Evolutionary conservation across 2,113 vertebrate species (phyloP).

Genomic region (Forbesichthys agassizii): DNA sequence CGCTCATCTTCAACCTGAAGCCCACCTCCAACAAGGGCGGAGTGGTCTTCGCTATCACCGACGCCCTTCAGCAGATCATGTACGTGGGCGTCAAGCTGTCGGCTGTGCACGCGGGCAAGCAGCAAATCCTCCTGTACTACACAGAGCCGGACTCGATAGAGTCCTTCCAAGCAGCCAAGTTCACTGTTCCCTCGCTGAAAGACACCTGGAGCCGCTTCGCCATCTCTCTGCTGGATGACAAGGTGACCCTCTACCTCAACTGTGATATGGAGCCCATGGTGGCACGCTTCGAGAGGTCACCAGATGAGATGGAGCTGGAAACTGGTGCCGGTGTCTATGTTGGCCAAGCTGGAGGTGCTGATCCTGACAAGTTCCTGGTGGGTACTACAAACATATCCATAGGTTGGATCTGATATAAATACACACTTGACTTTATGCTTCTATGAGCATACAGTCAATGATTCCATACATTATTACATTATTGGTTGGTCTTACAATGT

Average conservation of each 20-base stretch:
- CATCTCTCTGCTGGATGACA: constrained; percentile 80
- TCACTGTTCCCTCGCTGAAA: constrained; percentile 79
- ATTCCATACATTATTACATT: constrained; percentile 23
- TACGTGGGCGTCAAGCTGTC: constrained; percentile 88
- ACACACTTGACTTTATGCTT: no score
- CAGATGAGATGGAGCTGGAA: constrained; percentile 84
- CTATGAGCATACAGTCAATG: no score
- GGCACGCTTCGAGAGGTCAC: constrained; percentile 75
- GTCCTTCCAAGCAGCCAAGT: constrained; percentile 81
- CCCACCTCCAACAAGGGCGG: constrained; percentile 77
- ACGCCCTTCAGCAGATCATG: constrained; percentile 81
- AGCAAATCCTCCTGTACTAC: constrained; percentile 86
- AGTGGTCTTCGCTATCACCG: constrained; percentile 86
- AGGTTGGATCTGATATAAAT: no score
- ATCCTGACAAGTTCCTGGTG: constrained; percentile 89
- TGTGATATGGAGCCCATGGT: constrained; percentile 79
- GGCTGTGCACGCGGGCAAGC: constrained; percentile 57
- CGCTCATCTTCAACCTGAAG: constrained; percentile 84
- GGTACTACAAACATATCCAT: constrained; percentile 12
- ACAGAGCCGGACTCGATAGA: constrained; percentile 77
- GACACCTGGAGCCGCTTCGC: constrained; percentile 87
- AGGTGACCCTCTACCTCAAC: constrained; percentile 82
- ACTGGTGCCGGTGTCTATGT: constrained; percentile 85
- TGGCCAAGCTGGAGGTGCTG: constrained; percentile 87
- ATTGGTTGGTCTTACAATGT: constrained; percentile 44